Conservation (phyloP, 2,797 vertebrate species). For the Pteropus rufus region DNA sequence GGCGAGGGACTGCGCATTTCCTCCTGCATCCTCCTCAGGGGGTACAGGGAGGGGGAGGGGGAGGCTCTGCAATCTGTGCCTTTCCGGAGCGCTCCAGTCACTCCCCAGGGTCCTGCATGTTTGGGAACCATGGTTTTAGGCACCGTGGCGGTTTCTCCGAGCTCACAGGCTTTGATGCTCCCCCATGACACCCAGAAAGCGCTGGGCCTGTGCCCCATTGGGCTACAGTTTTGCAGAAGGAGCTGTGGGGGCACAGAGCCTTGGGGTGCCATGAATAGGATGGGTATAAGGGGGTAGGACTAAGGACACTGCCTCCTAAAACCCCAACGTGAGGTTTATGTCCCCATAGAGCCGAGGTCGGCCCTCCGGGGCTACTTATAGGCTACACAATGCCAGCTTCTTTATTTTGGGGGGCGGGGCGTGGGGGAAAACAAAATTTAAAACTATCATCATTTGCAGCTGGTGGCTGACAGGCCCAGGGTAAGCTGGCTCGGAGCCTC, state of each 20-base stretch:
- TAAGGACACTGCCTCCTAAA: neutral
- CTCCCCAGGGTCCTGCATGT: neutral
- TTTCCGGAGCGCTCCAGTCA: neutral
- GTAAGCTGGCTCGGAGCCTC: neutral
- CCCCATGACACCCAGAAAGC: neutral
- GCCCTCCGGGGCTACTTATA: neutral
- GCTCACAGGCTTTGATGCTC: neutral
- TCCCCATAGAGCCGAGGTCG: neutral
- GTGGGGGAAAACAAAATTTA: too few relatives aligned
- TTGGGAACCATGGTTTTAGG: neutral
- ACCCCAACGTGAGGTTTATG: too few relatives aligned
- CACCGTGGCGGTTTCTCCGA: neutral
- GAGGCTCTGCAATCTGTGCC: neutral
- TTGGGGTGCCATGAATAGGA: too few relatives aligned
- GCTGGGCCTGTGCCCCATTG: neutral
- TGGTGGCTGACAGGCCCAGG: neutral
- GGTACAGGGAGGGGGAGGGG: neutral
- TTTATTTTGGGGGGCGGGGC: neutral
- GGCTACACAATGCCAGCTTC: neutral
- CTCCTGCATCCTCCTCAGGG: neutral
- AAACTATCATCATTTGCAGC: neutral
- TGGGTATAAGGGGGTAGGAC: neutral
- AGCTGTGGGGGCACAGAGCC: accelerated
- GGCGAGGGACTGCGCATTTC: neutral
- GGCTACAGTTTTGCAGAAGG: neutral